A percentile compares a stretch with the other conserved stretches of the same genome.
Evolutionary conservation across 1,140 invertebrate genomes (phyloP).

Genomic region (Fopius arisanus): DNA sequence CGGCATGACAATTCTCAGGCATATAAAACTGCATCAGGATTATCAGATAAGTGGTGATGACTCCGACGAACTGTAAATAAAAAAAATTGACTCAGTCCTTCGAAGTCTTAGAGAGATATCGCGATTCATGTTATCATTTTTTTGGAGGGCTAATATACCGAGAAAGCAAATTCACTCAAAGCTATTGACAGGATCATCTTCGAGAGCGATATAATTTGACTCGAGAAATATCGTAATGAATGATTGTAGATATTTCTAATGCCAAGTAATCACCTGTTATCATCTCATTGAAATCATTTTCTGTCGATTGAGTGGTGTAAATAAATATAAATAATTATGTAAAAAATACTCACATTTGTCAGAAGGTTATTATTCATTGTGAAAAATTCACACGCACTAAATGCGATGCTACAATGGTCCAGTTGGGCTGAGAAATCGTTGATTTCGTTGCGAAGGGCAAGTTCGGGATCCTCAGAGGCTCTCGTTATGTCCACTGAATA

Average conservation of each 20-base stretch:
- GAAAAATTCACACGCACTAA: slow-evolving; percentile 47
- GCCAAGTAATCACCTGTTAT: too few relatives aligned
- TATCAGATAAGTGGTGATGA: slow-evolving; percentile 51
- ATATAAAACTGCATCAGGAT: slow-evolving; percentile 50
- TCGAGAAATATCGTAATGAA: too few relatives aligned
- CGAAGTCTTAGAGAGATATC: too few relatives aligned
- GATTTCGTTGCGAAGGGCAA: slow-evolving; percentile 39
- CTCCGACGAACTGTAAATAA: slow-evolving; percentile 49
- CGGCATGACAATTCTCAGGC: slow-evolving; percentile 25
- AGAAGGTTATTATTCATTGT: slow-evolving; percentile 46
- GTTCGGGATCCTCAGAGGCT: slow-evolving; percentile 26
- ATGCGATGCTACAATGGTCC: slow-evolving; percentile 35
- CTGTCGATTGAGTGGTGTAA: not conserved
- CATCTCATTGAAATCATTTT: too few relatives aligned
- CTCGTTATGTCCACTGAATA: slow-evolving; percentile 27
- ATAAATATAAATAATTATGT: slow-evolving; percentile 16
- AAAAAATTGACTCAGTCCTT: too few relatives aligned
- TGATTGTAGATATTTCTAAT: too few relatives aligned
- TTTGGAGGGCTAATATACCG: too few relatives aligned
- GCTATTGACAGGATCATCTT: too few relatives aligned
- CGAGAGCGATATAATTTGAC: too few relatives aligned
- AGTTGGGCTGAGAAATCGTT: slow-evolving; percentile 47
- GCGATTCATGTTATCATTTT: too few relatives aligned
- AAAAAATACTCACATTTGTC: slow-evolving; percentile 38
- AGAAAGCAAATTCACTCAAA: too few relatives aligned